Base-by-base conservation (phyloP, 2,113 vertebrate species). In the Climacteris rufus region DNA sequence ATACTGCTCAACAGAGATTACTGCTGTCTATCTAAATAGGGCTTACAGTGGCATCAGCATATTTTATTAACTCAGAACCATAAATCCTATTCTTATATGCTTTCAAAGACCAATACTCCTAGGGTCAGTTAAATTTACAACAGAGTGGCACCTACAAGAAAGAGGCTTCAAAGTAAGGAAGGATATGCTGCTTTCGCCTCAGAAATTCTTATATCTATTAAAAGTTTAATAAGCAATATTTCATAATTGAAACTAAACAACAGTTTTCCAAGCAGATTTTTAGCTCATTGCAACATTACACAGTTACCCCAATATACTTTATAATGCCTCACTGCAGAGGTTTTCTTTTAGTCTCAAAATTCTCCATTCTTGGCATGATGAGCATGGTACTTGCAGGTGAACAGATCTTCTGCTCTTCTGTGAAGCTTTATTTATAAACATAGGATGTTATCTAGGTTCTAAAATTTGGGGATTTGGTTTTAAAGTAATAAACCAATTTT, bases 41-140 rank as follows among this genome's bases (percentile, higher is more conserved):
- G 92, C 86, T 96, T 97, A 96, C 85, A 94, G 95, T 74, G 92
- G 90, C 90, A 97, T 96, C 94, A 96, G 95, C 95, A 96, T 97
- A 96, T 97, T 96, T 96, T 95, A 96, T 96, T 97, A 96, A 93
- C 95, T 93, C 92, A 35, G 90, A 96, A 91, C 49, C 92, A 94
- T 95, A 97, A 96, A 97, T 97, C 95, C 94, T 94, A 97, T 97
- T 96, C 87, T 95, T 93, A 86, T 87, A 77, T 65, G 63, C 80
- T 96, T 92, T 92, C 83, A 83, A 97, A 97, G 89, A 95, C 94
- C 89, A 94, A 75, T 77, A 93, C 40, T 96, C 87, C 77, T 49
- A 95, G 76, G 96, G 93, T 95, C 93, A 97, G 87, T 95, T 89
- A 95, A 93, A 97, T 96, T 94, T 94, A 82, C 83, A 94, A 91